These are phyloP conservation scores for Sarcophaga rosellei DNA, from an alignment of 2,888 invertebrate genomes.

Conservation along the genomic window DNA sequence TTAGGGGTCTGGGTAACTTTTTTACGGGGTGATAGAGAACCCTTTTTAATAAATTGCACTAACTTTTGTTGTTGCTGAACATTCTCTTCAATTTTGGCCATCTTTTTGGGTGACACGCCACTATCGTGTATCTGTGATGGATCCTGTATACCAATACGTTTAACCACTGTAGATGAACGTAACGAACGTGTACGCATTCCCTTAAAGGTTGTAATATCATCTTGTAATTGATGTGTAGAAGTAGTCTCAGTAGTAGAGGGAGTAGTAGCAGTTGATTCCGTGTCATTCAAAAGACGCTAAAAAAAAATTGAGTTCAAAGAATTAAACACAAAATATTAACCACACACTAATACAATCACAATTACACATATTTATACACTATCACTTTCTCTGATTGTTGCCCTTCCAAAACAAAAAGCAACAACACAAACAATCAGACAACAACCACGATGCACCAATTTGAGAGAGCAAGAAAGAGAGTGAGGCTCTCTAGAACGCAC, in stretches of 20 bases:
- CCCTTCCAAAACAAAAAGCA: background rate
- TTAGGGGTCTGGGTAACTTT: conserved; percentile 70
- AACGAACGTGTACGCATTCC: conserved; percentile 76
- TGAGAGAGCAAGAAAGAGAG: background rate
- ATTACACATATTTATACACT: background rate
- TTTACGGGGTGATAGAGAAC: conserved; percentile 79
- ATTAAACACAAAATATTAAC: background rate
- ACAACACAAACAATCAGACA: conserved; percentile 27
- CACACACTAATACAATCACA: background rate
- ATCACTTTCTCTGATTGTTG: conserved; percentile 28
- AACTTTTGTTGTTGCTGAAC: conserved; percentile 76
- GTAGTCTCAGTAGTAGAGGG: conserved; percentile 55
- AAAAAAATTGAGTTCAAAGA: conserved; percentile 6
- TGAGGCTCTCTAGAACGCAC: conserved; percentile 1
- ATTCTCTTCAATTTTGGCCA: conserved; percentile 74
- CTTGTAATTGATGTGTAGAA: conserved; percentile 52
- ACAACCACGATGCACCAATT: conserved; percentile 32
- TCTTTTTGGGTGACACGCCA: conserved; percentile 73
- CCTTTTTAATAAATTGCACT: conserved; percentile 80
- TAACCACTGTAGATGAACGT: conserved; percentile 72
- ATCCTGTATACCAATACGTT: conserved; percentile 74
- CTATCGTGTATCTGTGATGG: conserved; percentile 52
- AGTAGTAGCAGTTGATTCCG: conserved; percentile 57
- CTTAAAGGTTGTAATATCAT: conserved; percentile 73
- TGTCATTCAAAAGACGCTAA: conserved; percentile 66